These are phyloP conservation scores for Charina bottae DNA, from an alignment of 2,113 vertebrate genomes.

Conservation along the genomic window DNA sequence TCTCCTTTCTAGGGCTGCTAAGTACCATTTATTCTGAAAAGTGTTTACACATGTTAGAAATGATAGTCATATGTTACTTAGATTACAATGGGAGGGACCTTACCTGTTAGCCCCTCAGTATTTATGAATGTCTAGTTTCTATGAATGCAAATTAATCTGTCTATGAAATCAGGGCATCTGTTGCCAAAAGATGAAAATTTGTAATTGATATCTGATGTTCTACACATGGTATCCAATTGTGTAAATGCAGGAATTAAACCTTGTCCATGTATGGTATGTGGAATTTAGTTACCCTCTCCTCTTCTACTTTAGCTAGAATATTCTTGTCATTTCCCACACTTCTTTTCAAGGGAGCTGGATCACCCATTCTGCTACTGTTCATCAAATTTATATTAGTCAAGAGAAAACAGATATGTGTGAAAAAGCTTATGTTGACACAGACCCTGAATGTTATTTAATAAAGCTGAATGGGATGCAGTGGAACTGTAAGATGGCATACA, in stretches of 20 bases:
- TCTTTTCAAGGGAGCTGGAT: background rate
- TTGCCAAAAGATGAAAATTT: background rate
- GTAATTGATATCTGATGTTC: background rate
- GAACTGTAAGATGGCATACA: background rate
- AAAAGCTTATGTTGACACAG: background rate
- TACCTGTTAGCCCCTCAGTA: background rate
- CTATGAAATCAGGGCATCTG: background rate
- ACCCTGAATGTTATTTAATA: background rate
- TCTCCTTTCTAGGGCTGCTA: conserved; percentile 14
- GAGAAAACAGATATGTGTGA: background rate
- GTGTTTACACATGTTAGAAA: conserved; percentile 31
- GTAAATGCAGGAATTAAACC: background rate
- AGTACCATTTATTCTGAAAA: conserved; percentile 38
- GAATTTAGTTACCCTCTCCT: background rate
- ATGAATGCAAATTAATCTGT: background rate
- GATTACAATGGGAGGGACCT: conserved; percentile 2
- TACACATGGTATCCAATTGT: background rate
- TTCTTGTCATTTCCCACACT: background rate
- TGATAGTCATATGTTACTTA: conserved; percentile 31
- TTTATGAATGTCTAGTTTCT: conserved; percentile 15
- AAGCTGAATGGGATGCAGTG: too few relatives aligned
- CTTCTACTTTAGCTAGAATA: background rate
- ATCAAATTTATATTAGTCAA: background rate
- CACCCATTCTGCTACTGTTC: background rate
- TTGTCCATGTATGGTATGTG: background rate